Base-by-base conservation (phyloP, 2,888 invertebrate genomes). In the Melipona bicolor region DNA sequence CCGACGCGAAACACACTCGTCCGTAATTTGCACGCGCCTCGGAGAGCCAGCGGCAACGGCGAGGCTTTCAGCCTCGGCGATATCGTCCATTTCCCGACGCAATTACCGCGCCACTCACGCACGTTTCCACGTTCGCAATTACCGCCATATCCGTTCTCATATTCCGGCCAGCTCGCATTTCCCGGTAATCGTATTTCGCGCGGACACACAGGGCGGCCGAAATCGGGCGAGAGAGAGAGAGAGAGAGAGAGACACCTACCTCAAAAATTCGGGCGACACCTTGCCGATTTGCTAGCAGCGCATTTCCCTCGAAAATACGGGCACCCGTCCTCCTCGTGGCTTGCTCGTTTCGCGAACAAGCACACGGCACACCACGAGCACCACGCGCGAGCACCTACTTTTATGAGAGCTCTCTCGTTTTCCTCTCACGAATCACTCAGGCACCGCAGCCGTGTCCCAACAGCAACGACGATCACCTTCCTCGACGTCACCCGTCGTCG, bases 181-280 rank as follows among this genome's bases (percentile, higher is more conserved):
- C 4, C 32, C 11, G 9, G 0, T 32, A 19, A 32, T 62, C 43
- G 43, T 32, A 32, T 62, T 19, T 4, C 62, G 11, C 9, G 56
- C 15, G 15, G 43, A 9, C 9, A 11, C 13, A 15, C 17, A 24
- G 5, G 15, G 6, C 4, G 15, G 6, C 4, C 32, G 3, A 59
- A 24, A 24, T 36, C 32, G 36, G 36, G 0, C 11, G 27, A 3
- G 32, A 3, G 50, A 56, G 36, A 3, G 17, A 15, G 15, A 2
- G 32, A 3, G 32, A 3, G 50, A 56, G 36, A 3, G 17, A 15
- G 15, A 2, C 36, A 77, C 91, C 79, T 91, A 93, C 93, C 93
- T 93, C 81, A 91, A 87, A 87, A 91, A 90, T 93, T 93, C 93
- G 89, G 90, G 86, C 89, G 93, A 91, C 93, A 91, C 90, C 82